Percentiles rank a stretch among this genome's conserved stretches.
Conservation (phyloP, 2,797 vertebrate genomes). For the Streptopelia turtur region DNA sequence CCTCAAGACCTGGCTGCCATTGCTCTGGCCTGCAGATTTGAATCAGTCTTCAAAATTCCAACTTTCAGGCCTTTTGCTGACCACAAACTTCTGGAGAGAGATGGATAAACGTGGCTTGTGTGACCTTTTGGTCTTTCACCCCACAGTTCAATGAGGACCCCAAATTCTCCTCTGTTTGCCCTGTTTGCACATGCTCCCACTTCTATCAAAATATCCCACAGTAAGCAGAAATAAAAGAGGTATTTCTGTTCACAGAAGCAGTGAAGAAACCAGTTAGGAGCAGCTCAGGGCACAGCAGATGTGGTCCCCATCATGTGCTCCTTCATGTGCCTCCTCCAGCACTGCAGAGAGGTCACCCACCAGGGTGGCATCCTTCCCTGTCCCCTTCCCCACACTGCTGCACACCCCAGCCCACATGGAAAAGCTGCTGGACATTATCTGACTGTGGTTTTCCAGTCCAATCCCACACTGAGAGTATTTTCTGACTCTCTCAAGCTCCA, state of each 20-base stretch:
- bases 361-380: not conserved
- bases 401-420: not conserved
- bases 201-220: not conserved
- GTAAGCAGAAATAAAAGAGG: not conserved
- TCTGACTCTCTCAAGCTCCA: not conserved
- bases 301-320: fast-evolving
- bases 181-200: not conserved
- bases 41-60: not conserved
- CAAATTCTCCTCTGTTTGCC: not conserved
- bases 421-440: not conserved
- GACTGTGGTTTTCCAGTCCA: not conserved
- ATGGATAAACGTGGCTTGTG: not conserved
- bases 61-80: not conserved
- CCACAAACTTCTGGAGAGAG: not conserved
- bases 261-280: not conserved
- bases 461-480: not conserved
- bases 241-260: not conserved
- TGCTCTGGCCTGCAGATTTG: not conserved
- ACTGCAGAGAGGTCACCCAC: not conserved
- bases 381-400: not conserved
- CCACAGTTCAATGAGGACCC: not conserved
- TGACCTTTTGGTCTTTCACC: not conserved
- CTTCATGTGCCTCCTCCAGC: not conserved
- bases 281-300: not conserved
- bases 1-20: not conserved